Percentiles rank a stretch among this genome's conserved stretches.
phyloP scores from a whole-genome alignment of 2,113 vertebrate species.

The Aptenodytes forsteri region DNA sequence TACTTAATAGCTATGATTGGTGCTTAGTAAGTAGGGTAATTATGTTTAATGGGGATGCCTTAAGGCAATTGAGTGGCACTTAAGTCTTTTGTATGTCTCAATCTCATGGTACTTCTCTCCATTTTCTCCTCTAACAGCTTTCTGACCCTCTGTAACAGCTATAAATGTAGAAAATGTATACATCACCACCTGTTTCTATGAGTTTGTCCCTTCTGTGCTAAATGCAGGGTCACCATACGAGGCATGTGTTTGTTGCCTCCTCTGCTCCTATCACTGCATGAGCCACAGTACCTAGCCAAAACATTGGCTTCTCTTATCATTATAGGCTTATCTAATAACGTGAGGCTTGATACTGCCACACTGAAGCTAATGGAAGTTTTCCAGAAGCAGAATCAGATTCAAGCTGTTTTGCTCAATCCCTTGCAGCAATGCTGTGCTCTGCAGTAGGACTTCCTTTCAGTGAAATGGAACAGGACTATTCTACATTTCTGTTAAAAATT shows the following conservation, averaged over 20 bases:
- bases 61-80: conserved; percentile 66
- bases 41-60: conserved; percentile 70
- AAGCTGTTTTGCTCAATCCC: neutral
- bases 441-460: neutral
- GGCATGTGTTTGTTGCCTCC: neutral
- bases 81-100: conserved; percentile 61
- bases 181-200: conserved; percentile 42
- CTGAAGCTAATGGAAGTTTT: neutral
- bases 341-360: neutral
- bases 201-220: conserved; percentile 39
- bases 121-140: conserved; percentile 61
- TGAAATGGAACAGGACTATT: neutral
- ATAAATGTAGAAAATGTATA: conserved; percentile 32
- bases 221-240: neutral
- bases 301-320: conserved; percentile 2
- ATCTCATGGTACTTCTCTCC: conserved; percentile 58
- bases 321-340: neutral
- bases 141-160: conserved; percentile 50
- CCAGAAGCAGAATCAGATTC: neutral
- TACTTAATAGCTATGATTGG: conserved; percentile 71
- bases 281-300: conserved; percentile 15
- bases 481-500: neutral
- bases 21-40: conserved; percentile 71
- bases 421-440: neutral
- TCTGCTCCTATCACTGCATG: neutral